Conservation (phyloP, 2,113 vertebrate genomes). For the Poecile atricapillus region DNA sequence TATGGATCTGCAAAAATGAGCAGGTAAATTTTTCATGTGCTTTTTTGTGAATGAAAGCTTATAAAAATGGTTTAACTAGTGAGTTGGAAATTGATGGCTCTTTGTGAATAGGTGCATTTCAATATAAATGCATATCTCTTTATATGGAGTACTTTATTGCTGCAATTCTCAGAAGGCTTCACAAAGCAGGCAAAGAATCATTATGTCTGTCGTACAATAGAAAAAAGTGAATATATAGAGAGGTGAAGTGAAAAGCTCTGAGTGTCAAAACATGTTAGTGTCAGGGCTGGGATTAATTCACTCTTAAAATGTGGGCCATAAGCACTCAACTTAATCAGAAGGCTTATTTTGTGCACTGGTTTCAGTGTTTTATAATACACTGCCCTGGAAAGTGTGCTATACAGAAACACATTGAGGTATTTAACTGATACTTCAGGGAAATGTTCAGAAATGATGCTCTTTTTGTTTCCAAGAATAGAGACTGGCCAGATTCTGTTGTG, state of each 20-base stretch:
- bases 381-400: background rate
- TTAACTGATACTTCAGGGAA: background rate
- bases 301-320: slow-evolving; percentile 6
- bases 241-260: slow-evolving; percentile 34
- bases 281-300: slow-evolving; percentile 28
- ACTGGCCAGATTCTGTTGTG: background rate
- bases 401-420: background rate
- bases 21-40: slow-evolving; percentile 79
- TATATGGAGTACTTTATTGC: slow-evolving; percentile 25
- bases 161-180: background rate
- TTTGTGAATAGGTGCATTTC: slow-evolving; percentile 32
- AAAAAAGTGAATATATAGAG: background rate
- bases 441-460: background rate
- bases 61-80: slow-evolving; percentile 31
- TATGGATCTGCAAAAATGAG: slow-evolving; percentile 95
- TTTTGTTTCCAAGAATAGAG: background rate
- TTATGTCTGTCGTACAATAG: slow-evolving; percentile 2
- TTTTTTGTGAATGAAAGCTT: slow-evolving; percentile 35
- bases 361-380: background rate
- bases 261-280: slow-evolving; percentile 36
- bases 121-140: slow-evolving; percentile 38
- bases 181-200: slow-evolving; percentile 6
- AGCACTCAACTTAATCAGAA: background rate
- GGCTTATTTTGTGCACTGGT: background rate
- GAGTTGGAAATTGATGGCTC: slow-evolving; percentile 5